Evolutionary conservation across 35 echinoderm and acorn worm genomes (phyloP).

Genomic region (Holothuria glaberrima): DNA sequence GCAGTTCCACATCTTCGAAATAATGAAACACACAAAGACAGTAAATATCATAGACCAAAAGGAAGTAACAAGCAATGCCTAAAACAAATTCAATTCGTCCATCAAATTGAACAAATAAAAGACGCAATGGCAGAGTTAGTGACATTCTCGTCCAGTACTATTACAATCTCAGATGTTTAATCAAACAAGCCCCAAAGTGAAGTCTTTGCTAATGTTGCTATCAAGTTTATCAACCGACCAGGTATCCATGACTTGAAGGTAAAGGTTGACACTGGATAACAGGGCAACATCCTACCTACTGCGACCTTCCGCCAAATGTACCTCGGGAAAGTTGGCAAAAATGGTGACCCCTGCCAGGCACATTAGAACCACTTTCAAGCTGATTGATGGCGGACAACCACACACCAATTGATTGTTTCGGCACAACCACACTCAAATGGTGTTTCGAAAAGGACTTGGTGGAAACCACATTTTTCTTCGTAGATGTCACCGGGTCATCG

Average conservation of each 20-base stretch:
- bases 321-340: not conserved
- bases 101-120: no score
- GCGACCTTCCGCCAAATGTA: constrained; percentile 33
- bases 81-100: no score
- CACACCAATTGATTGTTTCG: constrained; percentile 6
- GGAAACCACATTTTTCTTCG: constrained; percentile 28
- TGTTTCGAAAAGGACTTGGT: not conserved
- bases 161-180: no score
- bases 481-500: constrained; percentile 8
- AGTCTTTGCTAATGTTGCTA: not conserved
- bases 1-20: no score
- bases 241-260: not conserved
- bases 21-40: no score
- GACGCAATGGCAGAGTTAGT: not conserved
- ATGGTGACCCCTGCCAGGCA: not conserved
- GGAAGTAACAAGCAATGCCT: no score
- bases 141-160: not conserved
- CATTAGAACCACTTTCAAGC: not conserved
- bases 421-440: constrained; percentile 11
- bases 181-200: not conserved
- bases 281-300: constrained; percentile 11
- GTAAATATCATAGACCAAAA: no score
- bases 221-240: not conserved
- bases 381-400: constrained; percentile 34
- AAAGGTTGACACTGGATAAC: constrained; percentile 48